Evolutionary conservation across 2,888 invertebrate species (phyloP), one percentile per base, ranked within the genome.

Genomic region (Calameuta filiformis): DNA sequence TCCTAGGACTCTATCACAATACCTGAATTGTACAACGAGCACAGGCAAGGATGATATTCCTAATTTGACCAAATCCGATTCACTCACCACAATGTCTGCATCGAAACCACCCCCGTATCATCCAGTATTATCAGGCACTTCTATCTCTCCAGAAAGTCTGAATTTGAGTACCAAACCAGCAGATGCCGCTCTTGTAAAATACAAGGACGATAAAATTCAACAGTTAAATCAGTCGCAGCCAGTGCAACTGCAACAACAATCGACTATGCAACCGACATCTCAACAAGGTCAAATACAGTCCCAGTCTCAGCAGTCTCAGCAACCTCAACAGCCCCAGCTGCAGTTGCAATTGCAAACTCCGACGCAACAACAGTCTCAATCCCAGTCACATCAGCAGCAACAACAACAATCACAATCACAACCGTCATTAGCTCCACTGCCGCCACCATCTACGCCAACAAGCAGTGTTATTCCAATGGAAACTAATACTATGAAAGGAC

Each of bases 151-250:
- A 35, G 92, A 92, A 83, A 92, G 92, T 77, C 87, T 92, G 11
- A 92, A 93, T 83, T 83, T 93, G 69, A 91, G 92, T 40, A 91
- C 92, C 4, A 93, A 93, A 82, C 92, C 92, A 69, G 88, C 92
- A 0, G 92, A 92, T 73, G 90, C 92, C 0, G 89, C 91, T 2
- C 87, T 92, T 23, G 90, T 89, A 75, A 91, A 91, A 80, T 90
- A 89, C 81, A 90, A 89, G 77, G 86, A 87, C 75, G 88, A 89
- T 69, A 78, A 68, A 69, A 56, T 56, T 56, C 56, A 56, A 56
- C 73, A 69, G 73, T 68, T 75, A 76, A 73, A 68, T 79, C 68
- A 73, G 73, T 37, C 69, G 75, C 71, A 74, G 76, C 75, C 71
- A 79, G 68, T 33, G 12, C 33, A 35, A 6, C 56, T 56, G 9